phyloP scores from a whole-genome alignment of 2,113 vertebrate species.

The Theristicus caerulescens region DNA sequence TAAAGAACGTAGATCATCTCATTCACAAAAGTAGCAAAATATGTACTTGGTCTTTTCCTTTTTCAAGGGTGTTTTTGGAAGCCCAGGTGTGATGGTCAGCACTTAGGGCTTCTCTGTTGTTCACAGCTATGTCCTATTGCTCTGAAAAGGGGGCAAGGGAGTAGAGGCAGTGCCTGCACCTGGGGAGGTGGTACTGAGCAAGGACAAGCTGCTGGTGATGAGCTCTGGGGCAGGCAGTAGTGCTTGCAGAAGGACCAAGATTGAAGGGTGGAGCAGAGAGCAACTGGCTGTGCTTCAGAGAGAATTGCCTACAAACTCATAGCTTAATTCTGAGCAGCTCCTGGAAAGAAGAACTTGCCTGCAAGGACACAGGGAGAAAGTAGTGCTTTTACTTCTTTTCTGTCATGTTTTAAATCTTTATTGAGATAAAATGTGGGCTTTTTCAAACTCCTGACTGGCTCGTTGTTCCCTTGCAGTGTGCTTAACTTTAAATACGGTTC shows the following conservation, averaged over 20 bases:
- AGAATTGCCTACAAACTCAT: neutral
- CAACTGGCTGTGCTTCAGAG: neutral
- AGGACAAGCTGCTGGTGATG: neutral
- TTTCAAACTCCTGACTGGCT: neutral
- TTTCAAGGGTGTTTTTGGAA: neutral
- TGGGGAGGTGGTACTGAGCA: neutral
- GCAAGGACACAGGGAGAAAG: accelerated
- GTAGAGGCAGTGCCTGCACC: neutral
- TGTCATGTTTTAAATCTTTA: neutral
- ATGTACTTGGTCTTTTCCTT: neutral
- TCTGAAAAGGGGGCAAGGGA: neutral
- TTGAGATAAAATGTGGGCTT: neutral
- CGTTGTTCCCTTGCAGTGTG: neutral
- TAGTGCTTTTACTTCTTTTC: neutral
- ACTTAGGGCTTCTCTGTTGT: neutral
- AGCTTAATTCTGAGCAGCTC: neutral
- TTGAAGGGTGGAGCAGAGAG: neutral
- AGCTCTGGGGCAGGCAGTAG: neutral
- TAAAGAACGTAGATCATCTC: neutral
- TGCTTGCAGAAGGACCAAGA: neutral
- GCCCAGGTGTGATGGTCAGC: neutral
- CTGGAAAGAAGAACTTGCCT: neutral
- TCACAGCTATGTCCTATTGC: neutral
- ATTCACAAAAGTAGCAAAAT: neutral
- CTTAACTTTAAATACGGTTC: neutral